Percentiles rank a stretch among this genome's conserved stretches.
phyloP scores from a whole-genome alignment of 1,140 invertebrate species.

The Heliothis subflexa region DNA sequence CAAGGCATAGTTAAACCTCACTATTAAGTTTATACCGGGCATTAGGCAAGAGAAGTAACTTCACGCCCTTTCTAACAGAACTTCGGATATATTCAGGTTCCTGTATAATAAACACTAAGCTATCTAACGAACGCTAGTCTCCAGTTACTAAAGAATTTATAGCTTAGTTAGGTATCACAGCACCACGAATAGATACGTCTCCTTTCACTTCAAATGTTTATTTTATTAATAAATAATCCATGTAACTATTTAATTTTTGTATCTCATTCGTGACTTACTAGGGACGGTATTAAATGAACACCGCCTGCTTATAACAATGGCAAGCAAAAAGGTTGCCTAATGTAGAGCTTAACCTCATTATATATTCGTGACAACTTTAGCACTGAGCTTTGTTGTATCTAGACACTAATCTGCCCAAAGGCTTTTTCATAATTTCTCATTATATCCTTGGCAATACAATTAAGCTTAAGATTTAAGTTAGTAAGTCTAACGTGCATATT shows the following conservation, averaged over 20 bases:
- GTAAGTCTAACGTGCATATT: too few relatives aligned
- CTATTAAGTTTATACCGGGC: neutral
- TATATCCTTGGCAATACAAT: neutral
- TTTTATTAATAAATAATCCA: neutral
- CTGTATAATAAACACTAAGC: conserved; percentile 37
- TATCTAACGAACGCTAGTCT: neutral
- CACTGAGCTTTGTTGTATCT: neutral
- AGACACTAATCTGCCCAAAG: conserved; percentile 1
- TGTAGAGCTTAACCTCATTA: conserved; percentile 4
- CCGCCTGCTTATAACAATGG: neutral
- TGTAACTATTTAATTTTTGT: neutral
- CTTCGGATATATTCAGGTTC: conserved; percentile 5
- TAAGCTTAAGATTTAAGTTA: neutral
- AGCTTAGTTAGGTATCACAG: conserved; percentile 5
- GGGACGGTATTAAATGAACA: neutral
- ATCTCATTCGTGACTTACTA: conserved; percentile 1
- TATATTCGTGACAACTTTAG: neutral
- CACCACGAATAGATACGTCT: conserved; percentile 11
- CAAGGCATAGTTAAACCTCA: neutral
- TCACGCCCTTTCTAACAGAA: conserved; percentile 32
- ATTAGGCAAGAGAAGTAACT: conserved; percentile 9
- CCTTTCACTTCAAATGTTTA: conserved; percentile 30
- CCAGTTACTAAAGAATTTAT: conserved; percentile 21
- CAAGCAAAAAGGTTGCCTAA: neutral
- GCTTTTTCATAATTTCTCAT: conserved; percentile 9